phyloP scores from a whole-genome alignment of 1,140 invertebrate species.

The Philaenus spumarius region DNA sequence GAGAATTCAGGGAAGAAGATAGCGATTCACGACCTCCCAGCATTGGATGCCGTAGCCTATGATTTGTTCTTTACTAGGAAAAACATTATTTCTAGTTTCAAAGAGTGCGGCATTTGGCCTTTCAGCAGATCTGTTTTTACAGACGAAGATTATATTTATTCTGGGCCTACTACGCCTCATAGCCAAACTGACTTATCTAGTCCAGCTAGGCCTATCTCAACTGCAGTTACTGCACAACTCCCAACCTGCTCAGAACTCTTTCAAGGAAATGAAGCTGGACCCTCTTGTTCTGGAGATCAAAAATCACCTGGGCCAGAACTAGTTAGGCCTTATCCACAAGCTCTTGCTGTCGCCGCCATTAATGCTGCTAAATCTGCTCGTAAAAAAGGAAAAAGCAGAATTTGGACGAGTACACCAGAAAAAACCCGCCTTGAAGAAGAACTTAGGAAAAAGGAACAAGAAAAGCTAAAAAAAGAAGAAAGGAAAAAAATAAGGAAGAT shows the following conservation, averaged over 20 bases:
- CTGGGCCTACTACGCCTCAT: not conserved
- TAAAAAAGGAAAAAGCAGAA: constrained; percentile 1
- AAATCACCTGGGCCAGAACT: not conserved
- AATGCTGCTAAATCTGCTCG: not conserved
- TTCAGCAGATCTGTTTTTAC: not conserved
- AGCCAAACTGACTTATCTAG: not conserved
- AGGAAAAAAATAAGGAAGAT: not conserved
- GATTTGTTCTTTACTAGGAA: not conserved
- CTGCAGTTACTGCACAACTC: not conserved
- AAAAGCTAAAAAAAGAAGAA: not conserved
- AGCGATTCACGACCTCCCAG: not conserved
- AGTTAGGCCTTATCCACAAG: not conserved
- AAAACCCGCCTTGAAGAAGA: not conserved
- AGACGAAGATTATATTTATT: not conserved
- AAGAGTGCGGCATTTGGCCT: not conserved
- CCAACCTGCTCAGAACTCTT: not conserved
- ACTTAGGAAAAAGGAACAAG: not conserved
- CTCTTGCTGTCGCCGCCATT: not conserved
- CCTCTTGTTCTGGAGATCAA: not conserved
- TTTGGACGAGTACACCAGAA: not conserved
- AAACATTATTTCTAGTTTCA: not conserved
- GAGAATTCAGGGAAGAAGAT: not conserved
- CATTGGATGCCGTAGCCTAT: not conserved
- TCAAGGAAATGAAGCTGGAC: no score
- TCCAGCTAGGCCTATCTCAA: not conserved